Base-by-base conservation (phyloP, 1,140 invertebrate genomes). In the Heliconius melpomene region DNA sequence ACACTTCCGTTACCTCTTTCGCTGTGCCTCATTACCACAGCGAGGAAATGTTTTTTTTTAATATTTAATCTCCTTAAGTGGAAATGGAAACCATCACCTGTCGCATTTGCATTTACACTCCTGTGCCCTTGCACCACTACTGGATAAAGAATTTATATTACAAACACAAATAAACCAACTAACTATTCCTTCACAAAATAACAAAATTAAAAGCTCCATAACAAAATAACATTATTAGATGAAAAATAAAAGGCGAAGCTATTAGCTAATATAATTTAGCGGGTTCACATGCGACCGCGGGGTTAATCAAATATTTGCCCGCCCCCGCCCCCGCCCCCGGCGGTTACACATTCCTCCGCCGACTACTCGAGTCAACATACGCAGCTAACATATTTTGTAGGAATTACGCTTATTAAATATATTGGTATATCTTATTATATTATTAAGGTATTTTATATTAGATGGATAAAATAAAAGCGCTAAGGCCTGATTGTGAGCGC, bases 271-370 rank as follows among this genome's bases (percentile, higher is more conserved):
- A 78, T 72, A 82, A 82, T 78, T 78, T 77, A 77, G 38, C 75
- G 54, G 66, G 73, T 38, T 72, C 72, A n/a, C 74, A 74, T 77
- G 74, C 77, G 66, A 60, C 80, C 72, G 72, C 83, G 52, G 40
- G 79, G 79, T 79, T 72, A 78, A 80, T 75, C 81, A 84, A 84
- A 84, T 84, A 84, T 84, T 82, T 82, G 77, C n/a, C 71, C 70
- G 40, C 82, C 78, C 75, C 78, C 40, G 40, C 11, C 78, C 75
- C 78, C 40, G 40, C 13, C 32, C 32, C 32, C 71, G 74, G 81
- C 77, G 52, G 72, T 32, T 57, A 77, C 26, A 75, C 80, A 82
- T 82, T 82, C 77, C 77, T 75, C 60, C n/a, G n/a, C n/a, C n/a
- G n/a, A 57, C 60, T 81, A 78, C 78, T 81, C 71, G 74, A 46